Evolutionary conservation across 2,113 vertebrate genomes (phyloP), one percentile per base, ranked within the genome.

Genomic region (Oxyruncus cristatus): DNA sequence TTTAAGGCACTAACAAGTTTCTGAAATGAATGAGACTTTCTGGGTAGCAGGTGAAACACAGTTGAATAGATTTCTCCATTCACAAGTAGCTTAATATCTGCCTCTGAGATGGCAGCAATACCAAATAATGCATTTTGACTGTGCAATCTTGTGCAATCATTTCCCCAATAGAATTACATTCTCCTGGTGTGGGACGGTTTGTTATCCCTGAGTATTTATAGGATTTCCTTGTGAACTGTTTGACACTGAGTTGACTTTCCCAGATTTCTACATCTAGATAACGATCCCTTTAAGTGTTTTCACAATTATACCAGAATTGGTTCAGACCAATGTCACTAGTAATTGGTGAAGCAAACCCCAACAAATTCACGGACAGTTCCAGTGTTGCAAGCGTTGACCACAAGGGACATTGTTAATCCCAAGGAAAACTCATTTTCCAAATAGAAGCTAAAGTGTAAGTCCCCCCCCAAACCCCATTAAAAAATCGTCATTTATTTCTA

Each of bases 11-110:
- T 89, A 91, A 70, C 27, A 76, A 70, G 83, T 81, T 91, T 83
- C 55, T 93, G 42, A 94, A 95, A 96, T 94, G 63, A 94, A 90
- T 95, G 71, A 67, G 72, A 90, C 92, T 72, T 61, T 93, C 53
- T 71, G 88, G 49, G 80, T 84, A 81, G 55, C 39, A 91, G 70
- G 41, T 2, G 5, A 93, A 93, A 96, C 84, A 82, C 85, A 96
- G 87, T 52, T 85, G 77, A 74, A 67, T 39, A 87, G 59, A 88
- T 86, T 93, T 94, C 77, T 95, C 41, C n/a, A 53, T 49, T 30
- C 32, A 49, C 14, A 59, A 86, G 28, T 65, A 71, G 52, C 66
- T 86, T 75, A 65, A 78, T 94, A 72, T 41, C 39, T 92, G 73
- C n/a, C 76, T 93, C 50, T 82, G 77, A 87, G 37, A 41, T 65